Conservation (phyloP, 1,140 invertebrate genomes). For the Drosophila rufa region DNA sequence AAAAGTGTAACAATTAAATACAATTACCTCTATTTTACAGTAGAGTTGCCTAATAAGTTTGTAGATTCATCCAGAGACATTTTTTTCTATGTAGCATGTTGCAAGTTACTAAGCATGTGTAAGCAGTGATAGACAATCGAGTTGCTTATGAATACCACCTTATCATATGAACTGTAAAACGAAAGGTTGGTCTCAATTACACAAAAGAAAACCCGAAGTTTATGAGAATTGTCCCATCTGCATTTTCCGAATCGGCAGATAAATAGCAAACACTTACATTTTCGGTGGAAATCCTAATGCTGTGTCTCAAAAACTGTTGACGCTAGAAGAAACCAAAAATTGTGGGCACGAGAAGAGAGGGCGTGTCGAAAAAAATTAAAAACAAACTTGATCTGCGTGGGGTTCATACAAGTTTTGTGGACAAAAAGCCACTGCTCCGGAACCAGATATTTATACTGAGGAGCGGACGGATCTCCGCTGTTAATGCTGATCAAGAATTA, state of each 20-base stretch:
- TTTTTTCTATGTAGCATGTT: background rate
- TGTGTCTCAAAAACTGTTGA: slow-evolving; percentile 9
- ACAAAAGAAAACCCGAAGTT: background rate
- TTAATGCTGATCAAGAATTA: slow-evolving; percentile 8
- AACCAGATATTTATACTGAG: slow-evolving; percentile 13
- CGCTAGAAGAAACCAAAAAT: slow-evolving; percentile 4
- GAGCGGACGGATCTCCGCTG: background rate
- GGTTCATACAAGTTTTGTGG: slow-evolving; percentile 19
- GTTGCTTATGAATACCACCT: no score
- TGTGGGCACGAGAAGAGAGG: slow-evolving; percentile 1
- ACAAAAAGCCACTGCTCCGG: slow-evolving; percentile 1
- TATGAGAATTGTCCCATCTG: slow-evolving; percentile 4
- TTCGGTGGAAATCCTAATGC: slow-evolving; percentile 8
- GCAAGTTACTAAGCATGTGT: background rate
- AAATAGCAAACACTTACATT: slow-evolving; percentile 15
- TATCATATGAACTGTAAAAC: no score
- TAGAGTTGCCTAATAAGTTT: background rate
- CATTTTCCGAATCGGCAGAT: slow-evolving; percentile 5
- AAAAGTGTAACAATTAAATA: no score
- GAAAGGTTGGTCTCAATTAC: background rate
- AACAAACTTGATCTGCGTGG: slow-evolving; percentile 21
- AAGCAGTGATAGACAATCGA: background rate
- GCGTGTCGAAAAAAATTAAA: slow-evolving; percentile 10
- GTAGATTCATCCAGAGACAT: background rate
- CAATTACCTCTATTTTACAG: no score